Evolutionary conservation across 2,797 vertebrate species (phyloP).

Genomic region (Calcarius lapponicus): DNA sequence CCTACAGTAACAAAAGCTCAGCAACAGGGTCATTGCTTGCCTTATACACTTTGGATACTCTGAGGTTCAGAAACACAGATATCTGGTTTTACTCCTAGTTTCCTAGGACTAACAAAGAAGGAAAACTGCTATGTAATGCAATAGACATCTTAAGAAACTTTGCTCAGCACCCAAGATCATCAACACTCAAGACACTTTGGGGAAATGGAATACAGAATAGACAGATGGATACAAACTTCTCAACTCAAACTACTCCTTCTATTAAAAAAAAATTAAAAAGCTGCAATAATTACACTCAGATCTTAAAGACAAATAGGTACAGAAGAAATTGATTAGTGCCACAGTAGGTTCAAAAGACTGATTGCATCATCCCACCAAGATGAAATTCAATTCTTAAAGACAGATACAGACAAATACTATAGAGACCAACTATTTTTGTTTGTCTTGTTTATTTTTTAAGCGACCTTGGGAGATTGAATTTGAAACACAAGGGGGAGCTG

Average conservation of each 20-base stretch:
- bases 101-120: not conserved
- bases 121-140: not conserved
- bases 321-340: not conserved
- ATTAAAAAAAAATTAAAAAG: not conserved
- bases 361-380: not conserved
- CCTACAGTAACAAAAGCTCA: not conserved
- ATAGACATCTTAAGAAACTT: not conserved
- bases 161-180: not conserved
- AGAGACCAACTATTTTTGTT: not conserved
- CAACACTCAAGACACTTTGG: not conserved
- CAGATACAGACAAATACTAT: not conserved
- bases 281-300: not conserved
- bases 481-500: slow-evolving; percentile 1
- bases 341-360: not conserved
- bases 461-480: not conserved
- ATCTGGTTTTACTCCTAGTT: not conserved
- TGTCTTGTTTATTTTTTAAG: not conserved
- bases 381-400: not conserved
- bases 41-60: not conserved
- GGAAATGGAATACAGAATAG: not conserved
- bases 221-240: not conserved
- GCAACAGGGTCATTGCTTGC: not conserved
- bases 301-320: not conserved
- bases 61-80: not conserved
- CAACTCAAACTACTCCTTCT: not conserved